Base-by-base conservation (phyloP, 2,888 invertebrate genomes). In the Pemphredon lugubris region DNA sequence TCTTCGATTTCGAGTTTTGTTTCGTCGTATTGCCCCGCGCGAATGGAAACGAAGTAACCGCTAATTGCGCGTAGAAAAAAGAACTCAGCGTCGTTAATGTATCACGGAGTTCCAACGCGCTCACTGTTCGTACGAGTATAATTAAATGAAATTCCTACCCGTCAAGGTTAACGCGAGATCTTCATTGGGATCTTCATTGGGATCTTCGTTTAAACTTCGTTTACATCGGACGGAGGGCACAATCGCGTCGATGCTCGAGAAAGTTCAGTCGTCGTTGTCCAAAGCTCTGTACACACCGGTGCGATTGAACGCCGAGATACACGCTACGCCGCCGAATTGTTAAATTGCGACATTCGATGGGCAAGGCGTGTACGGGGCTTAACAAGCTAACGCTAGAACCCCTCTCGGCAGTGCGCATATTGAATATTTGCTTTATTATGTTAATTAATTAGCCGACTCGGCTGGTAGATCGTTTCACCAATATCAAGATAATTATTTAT, bases 401-500 rank as follows among this genome's bases (percentile, higher is more conserved):
- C n/a, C n/a, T n/a, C n/a, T n/a, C n/a, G n/a, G n/a, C n/a, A n/a
- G n/a, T n/a, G n/a, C n/a, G n/a, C n/a, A n/a, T n/a, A n/a, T n/a
- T n/a, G n/a, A n/a, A n/a, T n/a, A n/a, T n/a, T 26, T 26, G 3
- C 34, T 34, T 34, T n/a, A n/a, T 34, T 34, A n/a, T 34, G 9
- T n/a, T n/a, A n/a, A 34, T 34, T n/a, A 34, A 34, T 34, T 30
- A 9, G 6, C 34, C n/a, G 34, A 1, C 3, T 34, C n/a, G 34
- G 51, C 45, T 60, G 50, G 54, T 68, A 72, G 70, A 73, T 57
- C 65, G 58, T 61, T 77, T 48, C 55, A 45, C 60, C 51, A 54
- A 73, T 61, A 63, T 73, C 58, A 58, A 73, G 67, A 73, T 68
- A 54, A 73, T 18, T 57, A 47, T 61, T 44, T 48, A 63, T 47